phyloP scores from a whole-genome alignment of 2,113 vertebrate genomes.

The Coptodon rendalli region DNA sequence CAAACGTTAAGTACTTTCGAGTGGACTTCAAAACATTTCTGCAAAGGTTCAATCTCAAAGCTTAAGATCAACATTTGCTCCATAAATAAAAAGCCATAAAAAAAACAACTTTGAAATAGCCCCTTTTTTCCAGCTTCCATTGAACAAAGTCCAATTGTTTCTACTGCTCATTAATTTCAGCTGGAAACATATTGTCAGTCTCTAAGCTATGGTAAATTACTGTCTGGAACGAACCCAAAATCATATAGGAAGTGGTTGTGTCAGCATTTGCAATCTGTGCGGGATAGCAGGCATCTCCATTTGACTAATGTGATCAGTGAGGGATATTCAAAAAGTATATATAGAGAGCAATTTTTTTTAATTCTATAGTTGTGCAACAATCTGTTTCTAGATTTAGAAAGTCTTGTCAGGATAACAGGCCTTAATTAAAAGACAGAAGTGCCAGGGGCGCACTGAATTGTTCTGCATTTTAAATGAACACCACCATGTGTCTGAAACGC shows the following conservation, averaged over 20 bases:
- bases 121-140: not conserved
- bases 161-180: slow-evolving; percentile 29
- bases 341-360: not conserved
- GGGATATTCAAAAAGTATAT: not conserved
- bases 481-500: not conserved
- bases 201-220: slow-evolving; percentile 29
- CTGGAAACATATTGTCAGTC: slow-evolving; percentile 9
- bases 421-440: not conserved
- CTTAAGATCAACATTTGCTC: not conserved
- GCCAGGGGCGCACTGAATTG: not conserved
- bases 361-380: not conserved
- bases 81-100: not conserved
- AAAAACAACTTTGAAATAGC: not conserved
- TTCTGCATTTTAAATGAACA: not conserved
- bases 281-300: not conserved
- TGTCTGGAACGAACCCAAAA: slow-evolving; percentile 12
- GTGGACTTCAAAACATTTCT: not conserved
- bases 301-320: not conserved
- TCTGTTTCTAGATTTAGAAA: not conserved
- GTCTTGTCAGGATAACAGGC: not conserved
- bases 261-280: not conserved
- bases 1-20: not conserved
- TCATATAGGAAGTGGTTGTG: slow-evolving; percentile 10
- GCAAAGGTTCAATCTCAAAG: not conserved
- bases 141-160: slow-evolving; percentile 32